Conservation (phyloP, 2,113 vertebrate species). For the Calidris pugnax region DNA sequence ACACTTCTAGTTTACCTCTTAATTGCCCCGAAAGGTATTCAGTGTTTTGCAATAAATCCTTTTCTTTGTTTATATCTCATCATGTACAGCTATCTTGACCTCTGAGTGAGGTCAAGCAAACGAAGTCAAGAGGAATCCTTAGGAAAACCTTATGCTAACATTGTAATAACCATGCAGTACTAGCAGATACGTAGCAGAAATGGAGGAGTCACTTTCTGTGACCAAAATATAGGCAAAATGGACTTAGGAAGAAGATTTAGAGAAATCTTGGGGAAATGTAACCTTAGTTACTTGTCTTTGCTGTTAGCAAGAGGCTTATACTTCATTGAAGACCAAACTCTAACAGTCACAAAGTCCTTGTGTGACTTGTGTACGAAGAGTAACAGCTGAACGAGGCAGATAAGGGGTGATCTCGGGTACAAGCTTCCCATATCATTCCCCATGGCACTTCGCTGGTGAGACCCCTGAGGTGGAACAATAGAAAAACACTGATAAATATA, state of each 20-base stretch:
- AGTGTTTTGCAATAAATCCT: background rate
- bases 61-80: background rate
- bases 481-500: background rate
- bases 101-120: background rate
- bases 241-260: background rate
- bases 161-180: background rate
- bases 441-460: background rate
- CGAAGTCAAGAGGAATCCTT: background rate
- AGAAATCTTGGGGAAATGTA: background rate
- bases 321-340: background rate
- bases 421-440: background rate
- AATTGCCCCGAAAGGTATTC: background rate
- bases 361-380: background rate
- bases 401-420: background rate
- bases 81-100: background rate
- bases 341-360: background rate
- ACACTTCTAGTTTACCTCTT: background rate
- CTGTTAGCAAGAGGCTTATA: background rate
- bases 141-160: background rate
- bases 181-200: background rate
- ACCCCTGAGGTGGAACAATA: background rate
- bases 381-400: background rate
- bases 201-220: background rate
- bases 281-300: background rate
- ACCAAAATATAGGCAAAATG: background rate